Conservation (phyloP, 2,113 vertebrate genomes). For the Butastur rufipennis region DNA sequence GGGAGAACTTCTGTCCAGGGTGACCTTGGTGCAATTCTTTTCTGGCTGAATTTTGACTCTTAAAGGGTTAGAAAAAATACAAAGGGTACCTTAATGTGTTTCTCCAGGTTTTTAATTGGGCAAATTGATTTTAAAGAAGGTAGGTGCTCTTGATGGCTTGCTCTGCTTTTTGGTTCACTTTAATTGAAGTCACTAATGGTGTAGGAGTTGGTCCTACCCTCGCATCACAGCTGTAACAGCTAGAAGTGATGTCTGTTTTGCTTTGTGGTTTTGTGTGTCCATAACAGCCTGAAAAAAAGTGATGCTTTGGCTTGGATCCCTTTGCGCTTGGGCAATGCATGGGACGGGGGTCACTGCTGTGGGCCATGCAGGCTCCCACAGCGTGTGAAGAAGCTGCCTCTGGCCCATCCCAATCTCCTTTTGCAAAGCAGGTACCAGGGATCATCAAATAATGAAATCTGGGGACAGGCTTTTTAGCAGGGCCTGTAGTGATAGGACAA, state of each 20-base stretch:
- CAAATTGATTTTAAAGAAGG: not conserved
- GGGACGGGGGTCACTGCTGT: not conserved
- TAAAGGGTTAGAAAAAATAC: not conserved
- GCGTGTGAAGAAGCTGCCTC: rapidly evolving
- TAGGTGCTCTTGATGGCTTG: not conserved
- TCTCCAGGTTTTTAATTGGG: not conserved
- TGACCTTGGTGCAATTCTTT: not conserved
- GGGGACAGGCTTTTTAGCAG: not conserved
- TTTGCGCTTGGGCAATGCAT: rapidly evolving
- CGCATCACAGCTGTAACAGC: not conserved
- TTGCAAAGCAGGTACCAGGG: not conserved
- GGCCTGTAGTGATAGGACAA: no score
- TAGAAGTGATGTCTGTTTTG: not conserved
- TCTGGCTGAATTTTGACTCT: not conserved
- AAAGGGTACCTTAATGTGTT: not conserved
- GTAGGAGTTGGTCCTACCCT: not conserved
- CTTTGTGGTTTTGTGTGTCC: not conserved
- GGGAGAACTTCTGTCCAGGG: not conserved
- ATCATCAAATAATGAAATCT: not conserved
- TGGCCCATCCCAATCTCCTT: not conserved
- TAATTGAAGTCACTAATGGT: not conserved
- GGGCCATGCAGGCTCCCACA: not conserved
- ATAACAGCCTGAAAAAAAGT: not conserved
- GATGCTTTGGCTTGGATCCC: not conserved
- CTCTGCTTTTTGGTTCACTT: not conserved